Percentiles rank a stretch among this genome's conserved stretches.
These are phyloP conservation scores for Pocota personata DNA, from an alignment of 2,888 invertebrate genomes.

Conservation along the genomic window DNA sequence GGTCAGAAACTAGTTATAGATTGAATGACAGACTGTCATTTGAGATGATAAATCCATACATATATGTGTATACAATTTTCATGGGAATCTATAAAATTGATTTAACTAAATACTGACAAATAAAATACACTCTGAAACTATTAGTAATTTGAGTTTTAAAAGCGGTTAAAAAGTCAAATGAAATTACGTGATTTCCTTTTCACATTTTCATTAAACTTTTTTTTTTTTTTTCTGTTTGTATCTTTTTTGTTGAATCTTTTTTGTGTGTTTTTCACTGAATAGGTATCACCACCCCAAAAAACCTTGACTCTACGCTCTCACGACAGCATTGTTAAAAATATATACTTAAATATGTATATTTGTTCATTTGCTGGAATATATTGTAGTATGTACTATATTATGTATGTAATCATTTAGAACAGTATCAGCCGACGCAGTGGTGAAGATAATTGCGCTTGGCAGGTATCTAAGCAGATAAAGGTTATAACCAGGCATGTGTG, in stretches of 20 bases:
- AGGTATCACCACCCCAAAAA: conserved; percentile 35
- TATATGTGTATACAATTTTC: neutral
- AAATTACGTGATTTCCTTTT: conserved; percentile 40
- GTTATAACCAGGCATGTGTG: conserved; percentile 12
- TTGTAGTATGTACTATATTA: neutral
- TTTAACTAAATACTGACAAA: neutral
- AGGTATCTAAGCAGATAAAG: conserved; percentile 39
- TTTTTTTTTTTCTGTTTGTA: conserved; percentile 6
- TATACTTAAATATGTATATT: too few relatives aligned
- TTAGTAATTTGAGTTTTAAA: conserved; percentile 7
- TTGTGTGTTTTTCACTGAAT: conserved; percentile 4
- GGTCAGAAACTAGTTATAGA: neutral
- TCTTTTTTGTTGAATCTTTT: conserved; percentile 5
- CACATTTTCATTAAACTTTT: neutral
- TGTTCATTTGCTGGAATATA: conserved; percentile 3
- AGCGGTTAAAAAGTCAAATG: conserved; percentile 1
- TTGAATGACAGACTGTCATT: neutral
- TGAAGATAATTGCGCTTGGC: conserved; percentile 43
- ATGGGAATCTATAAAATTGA: conserved; percentile 6
- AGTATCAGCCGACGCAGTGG: conserved; percentile 39
- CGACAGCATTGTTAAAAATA: conserved; percentile 5
- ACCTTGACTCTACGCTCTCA: conserved; percentile 59
- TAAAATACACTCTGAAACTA: neutral
- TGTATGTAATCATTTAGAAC: conserved; percentile 50
- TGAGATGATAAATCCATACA: conserved; percentile 4